Evolutionary conservation across 2,888 invertebrate genomes (phyloP).

Genomic region (Netelia inedita): DNA sequence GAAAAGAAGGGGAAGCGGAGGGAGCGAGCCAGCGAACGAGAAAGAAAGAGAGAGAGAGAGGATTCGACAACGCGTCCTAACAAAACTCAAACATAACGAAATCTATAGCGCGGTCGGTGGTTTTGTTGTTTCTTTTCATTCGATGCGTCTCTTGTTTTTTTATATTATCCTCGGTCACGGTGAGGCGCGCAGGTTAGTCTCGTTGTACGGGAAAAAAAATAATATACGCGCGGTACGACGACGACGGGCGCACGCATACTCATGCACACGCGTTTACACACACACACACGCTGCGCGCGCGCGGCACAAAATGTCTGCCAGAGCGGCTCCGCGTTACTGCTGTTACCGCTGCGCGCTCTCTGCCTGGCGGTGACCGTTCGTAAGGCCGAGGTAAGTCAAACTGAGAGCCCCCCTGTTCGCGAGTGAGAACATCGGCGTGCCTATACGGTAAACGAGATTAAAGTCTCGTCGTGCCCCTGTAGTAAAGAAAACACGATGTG

Average conservation of each 20-base stretch:
- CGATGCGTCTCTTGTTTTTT: constrained; percentile 5
- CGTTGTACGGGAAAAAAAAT: constrained; percentile 1
- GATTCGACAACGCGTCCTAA: constrained; percentile 17
- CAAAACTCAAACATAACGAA: constrained; percentile 38
- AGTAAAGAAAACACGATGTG: constrained; percentile 54
- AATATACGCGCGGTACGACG: not conserved
- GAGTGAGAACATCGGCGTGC: constrained; percentile 74
- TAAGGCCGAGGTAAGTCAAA: constrained; percentile 82
- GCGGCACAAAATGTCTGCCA: constrained; percentile 75
- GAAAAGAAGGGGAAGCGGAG: constrained; percentile 11
- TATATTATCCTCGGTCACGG: not conserved
- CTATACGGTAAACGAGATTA: constrained; percentile 83
- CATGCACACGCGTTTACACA: not conserved
- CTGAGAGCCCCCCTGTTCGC: constrained; percentile 73
- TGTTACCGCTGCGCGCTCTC: constrained; percentile 53
- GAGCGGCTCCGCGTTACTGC: constrained; percentile 60
- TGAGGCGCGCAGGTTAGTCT: not conserved
- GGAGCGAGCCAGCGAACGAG: not conserved
- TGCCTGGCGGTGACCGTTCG: constrained; percentile 75
- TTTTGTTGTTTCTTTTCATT: constrained; percentile 25
- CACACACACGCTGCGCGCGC: constrained; percentile 30
- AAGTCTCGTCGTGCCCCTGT: constrained; percentile 73
- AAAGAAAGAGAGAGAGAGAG: constrained; percentile 29
- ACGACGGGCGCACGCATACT: too few relatives aligned
- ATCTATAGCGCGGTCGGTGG: constrained; percentile 4